phyloP scores from a whole-genome alignment of 2,888 invertebrate species.

The Acleris holmiana region DNA sequence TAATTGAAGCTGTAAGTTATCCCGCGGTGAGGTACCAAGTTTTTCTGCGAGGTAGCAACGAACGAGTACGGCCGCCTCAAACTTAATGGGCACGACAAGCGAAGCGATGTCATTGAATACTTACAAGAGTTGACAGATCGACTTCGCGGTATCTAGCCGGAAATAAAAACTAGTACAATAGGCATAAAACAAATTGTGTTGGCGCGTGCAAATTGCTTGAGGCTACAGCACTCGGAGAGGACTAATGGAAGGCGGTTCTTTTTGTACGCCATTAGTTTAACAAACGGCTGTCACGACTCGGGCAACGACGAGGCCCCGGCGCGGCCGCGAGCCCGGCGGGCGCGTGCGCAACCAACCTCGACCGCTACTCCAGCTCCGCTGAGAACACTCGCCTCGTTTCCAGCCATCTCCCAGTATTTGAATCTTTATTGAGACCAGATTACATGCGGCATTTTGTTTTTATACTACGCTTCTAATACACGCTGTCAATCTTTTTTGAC shows the following conservation, averaged over 20 bases:
- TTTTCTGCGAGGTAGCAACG: slow-evolving; percentile 2
- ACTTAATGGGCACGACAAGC: slow-evolving; percentile 36
- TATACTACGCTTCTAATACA: too few relatives aligned
- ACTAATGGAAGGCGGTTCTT: slow-evolving; percentile 71
- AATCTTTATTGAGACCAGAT: too few relatives aligned
- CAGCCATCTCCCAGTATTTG: too few relatives aligned
- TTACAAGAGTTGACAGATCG: slow-evolving; percentile 42
- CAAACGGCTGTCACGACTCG: slow-evolving; percentile 78
- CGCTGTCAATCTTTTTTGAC: too few relatives aligned
- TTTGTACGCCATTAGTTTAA: slow-evolving; percentile 75
- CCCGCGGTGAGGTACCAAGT: background rate
- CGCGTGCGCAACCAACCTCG: slow-evolving; percentile 20
- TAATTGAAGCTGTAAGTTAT: background rate
- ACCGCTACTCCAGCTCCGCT: background rate
- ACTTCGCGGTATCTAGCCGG: slow-evolving; percentile 51
- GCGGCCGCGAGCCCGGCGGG: slow-evolving; percentile 13
- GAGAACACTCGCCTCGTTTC: too few relatives aligned
- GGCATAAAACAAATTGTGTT: slow-evolving; percentile 64
- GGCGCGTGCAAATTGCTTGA: slow-evolving; percentile 72
- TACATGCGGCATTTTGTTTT: too few relatives aligned
- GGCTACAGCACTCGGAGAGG: slow-evolving; percentile 64
- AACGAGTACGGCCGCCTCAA: slow-evolving; percentile 27
- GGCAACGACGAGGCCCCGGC: slow-evolving; percentile 42
- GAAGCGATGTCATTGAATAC: slow-evolving; percentile 47
- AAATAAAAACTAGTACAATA: slow-evolving; percentile 67